phyloP scores from a whole-genome alignment of 2,797 vertebrate genomes.

The Pangasius krempfi region DNA sequence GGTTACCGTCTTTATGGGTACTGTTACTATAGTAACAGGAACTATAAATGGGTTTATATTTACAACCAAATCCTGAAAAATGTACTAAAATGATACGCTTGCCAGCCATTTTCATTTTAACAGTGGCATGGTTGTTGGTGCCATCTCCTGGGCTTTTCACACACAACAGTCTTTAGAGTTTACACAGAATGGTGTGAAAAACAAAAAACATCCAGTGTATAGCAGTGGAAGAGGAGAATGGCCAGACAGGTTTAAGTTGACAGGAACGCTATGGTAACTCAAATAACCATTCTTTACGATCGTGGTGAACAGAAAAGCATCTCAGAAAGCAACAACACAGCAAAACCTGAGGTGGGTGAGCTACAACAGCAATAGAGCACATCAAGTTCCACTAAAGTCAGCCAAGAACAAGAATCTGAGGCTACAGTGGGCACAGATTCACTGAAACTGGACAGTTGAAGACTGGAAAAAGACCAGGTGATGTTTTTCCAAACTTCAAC shows the following conservation, averaged over 20 bases:
- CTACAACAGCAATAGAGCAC: neutral
- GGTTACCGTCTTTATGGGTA: neutral
- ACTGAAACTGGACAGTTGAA: neutral
- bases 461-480: neutral
- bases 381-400: neutral
- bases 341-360: neutral
- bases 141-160: neutral
- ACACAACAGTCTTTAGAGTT: neutral
- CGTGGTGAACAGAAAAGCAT: neutral
- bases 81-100: too few species aligned
- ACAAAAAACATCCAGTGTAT: neutral
- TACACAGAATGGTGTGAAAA: neutral
- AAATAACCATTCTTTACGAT: too few species aligned
- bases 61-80: neutral
- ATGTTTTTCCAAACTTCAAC: neutral
- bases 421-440: neutral
- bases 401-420: neutral
- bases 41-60: neutral
- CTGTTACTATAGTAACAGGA: too few species aligned
- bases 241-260: too few species aligned
- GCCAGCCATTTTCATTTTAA: too few species aligned
- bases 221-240: too few species aligned
- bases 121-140: neutral
- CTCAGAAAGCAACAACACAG: neutral
- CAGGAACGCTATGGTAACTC: too few species aligned